A percentile compares a stretch with the other conserved stretches of the same genome.
These are phyloP conservation scores for Platygyra sinensis DNA, from an alignment of 64 coral and sea anemone genomes.

Conservation along the genomic window DNA sequence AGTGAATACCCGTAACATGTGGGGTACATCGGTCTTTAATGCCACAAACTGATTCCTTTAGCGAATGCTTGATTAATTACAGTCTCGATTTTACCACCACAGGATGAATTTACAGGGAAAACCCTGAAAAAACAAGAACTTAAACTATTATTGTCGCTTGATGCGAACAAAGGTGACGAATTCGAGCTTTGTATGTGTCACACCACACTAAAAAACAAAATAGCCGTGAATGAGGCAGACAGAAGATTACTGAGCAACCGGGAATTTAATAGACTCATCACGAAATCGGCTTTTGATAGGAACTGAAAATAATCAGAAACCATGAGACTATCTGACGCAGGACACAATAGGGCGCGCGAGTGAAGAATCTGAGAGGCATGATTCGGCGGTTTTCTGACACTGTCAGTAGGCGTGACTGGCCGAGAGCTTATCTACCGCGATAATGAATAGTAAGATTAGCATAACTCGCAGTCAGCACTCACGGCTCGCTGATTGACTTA, in stretches of 20 bases:
- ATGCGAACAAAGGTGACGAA: slow-evolving; percentile 66
- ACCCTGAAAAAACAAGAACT: slow-evolving; percentile 79
- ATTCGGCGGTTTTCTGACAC: slow-evolving; percentile 64
- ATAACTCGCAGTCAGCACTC: slow-evolving; percentile 87
- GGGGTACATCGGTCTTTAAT: slow-evolving; percentile 32
- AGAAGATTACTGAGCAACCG: slow-evolving; percentile 31
- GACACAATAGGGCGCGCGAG: slow-evolving; percentile 26
- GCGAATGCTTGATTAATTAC: neutral
- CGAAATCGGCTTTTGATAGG: slow-evolving; percentile 47
- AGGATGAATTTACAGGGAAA: slow-evolving; percentile 50
- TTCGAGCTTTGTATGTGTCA: slow-evolving; percentile 29
- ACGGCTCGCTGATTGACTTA: slow-evolving; percentile 82
- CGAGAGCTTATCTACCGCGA: slow-evolving; percentile 80
- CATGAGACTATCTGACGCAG: slow-evolving; percentile 66
- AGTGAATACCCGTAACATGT: slow-evolving; percentile 41
- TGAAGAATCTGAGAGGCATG: slow-evolving; percentile 45
- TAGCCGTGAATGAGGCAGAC: slow-evolving; percentile 11
- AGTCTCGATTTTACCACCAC: neutral
- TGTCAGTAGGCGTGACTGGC: slow-evolving; percentile 83
- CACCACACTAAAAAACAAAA: slow-evolving; percentile 42
- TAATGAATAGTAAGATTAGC: slow-evolving; percentile 93
- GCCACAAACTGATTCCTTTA: neutral
- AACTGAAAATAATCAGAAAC: slow-evolving; percentile 33
- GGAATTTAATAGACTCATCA: slow-evolving; percentile 34
- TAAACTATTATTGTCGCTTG: slow-evolving; percentile 45